These are phyloP conservation scores for Gasteruption jaculator DNA, from an alignment of 2,888 invertebrate genomes.

Conservation along the genomic window DNA sequence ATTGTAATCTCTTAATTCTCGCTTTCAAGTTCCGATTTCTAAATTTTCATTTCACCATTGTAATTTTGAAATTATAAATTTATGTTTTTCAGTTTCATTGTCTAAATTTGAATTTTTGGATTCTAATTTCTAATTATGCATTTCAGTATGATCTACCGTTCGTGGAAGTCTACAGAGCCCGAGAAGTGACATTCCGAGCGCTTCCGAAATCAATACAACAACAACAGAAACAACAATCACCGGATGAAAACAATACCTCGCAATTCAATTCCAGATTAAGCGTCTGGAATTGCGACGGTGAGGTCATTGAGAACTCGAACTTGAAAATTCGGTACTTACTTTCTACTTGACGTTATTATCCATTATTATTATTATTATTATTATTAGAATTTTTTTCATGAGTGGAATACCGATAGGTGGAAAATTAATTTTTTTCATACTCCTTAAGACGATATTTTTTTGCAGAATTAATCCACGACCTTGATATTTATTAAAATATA, in stretches of 20 bases:
- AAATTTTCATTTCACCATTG: neutral
- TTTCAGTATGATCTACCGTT: slow-evolving; percentile 66
- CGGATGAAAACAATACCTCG: slow-evolving; percentile 35
- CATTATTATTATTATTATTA: slow-evolving; percentile 1
- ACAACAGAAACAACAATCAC: slow-evolving; percentile 25
- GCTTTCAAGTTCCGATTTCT: neutral
- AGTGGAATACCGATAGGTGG: slow-evolving; percentile 8
- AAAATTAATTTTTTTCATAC: slow-evolving; percentile 4
- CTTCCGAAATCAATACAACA: slow-evolving; percentile 35
- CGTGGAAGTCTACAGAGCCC: slow-evolving; percentile 70
- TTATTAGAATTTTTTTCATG: slow-evolving; percentile 11
- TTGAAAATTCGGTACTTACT: slow-evolving; percentile 60
- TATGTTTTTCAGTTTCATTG: neutral
- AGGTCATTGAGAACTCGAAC: slow-evolving; percentile 63
- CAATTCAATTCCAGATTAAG: slow-evolving; percentile 51
- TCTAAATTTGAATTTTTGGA: neutral
- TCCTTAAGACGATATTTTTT: neutral
- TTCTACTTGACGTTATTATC: neutral
- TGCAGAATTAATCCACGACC: slow-evolving; percentile 1
- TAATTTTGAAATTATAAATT: neutral
- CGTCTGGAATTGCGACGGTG: slow-evolving; percentile 82
- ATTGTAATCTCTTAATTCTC: too few relatives aligned
- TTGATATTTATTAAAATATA: too few relatives aligned
- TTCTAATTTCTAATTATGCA: too few relatives aligned
- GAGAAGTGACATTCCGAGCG: slow-evolving; percentile 67